Conservation (phyloP, 92 coral and sea anemone genomes). For the Micromussa lordhowensis region DNA sequence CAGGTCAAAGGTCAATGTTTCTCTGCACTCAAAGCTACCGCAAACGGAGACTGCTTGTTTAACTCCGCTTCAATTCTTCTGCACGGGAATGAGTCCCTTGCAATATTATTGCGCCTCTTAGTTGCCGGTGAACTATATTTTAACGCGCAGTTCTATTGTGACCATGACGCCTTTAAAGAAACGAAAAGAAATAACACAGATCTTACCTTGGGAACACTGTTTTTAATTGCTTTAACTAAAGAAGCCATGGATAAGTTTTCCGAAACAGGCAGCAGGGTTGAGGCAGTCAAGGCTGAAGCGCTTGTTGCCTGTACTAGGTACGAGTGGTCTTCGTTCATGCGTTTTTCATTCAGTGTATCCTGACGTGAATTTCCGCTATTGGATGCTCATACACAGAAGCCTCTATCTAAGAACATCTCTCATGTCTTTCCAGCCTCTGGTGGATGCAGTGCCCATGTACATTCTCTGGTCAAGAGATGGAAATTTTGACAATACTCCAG, state of each 20-base stretch:
- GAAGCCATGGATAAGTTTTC: slow-evolving; percentile 1
- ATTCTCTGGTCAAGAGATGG: slow-evolving; percentile 44
- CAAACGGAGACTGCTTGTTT: slow-evolving; percentile 43
- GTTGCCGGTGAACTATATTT: slow-evolving; percentile 29
- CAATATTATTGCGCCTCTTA: slow-evolving; percentile 20
- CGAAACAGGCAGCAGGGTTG: slow-evolving; percentile 18
- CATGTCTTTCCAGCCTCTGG: background rate
- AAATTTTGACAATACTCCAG: slow-evolving; percentile 17
- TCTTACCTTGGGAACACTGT: slow-evolving; percentile 19
- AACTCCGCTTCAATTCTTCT: slow-evolving; percentile 1
- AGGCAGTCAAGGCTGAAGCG: slow-evolving; percentile 44
- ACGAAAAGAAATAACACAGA: slow-evolving; percentile 9
- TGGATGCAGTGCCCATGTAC: background rate
- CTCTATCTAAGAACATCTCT: slow-evolving; percentile 1
- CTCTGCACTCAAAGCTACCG: slow-evolving; percentile 26
- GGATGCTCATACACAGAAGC: slow-evolving; percentile 28
- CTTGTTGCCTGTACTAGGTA: slow-evolving; percentile 39
- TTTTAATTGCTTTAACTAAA: slow-evolving; percentile 28
- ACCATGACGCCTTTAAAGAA: slow-evolving; percentile 16
- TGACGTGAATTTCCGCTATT: slow-evolving; percentile 16
- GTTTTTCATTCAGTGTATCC: slow-evolving; percentile 42
- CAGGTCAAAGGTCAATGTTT: slow-evolving; percentile 5
- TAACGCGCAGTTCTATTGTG: slow-evolving; percentile 21
- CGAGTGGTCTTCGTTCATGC: slow-evolving; percentile 47
- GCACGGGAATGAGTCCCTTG: slow-evolving; percentile 11